Conservation (phyloP, 2,888 invertebrate species). For the Aporophyla nigra region DNA sequence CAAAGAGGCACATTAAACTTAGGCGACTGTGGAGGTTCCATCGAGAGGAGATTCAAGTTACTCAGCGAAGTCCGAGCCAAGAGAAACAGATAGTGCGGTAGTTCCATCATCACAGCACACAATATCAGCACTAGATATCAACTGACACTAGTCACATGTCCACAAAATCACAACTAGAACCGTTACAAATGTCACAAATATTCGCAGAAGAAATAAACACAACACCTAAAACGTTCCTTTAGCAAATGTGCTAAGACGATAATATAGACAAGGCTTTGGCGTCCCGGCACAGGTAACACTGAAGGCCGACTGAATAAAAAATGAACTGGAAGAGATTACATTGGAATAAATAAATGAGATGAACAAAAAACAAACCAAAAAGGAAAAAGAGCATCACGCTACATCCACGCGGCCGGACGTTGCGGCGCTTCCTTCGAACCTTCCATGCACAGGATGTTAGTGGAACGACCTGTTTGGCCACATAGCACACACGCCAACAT, state of each 20-base stretch:
- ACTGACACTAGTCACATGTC: constrained; percentile 68
- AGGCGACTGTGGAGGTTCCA: constrained; percentile 90
- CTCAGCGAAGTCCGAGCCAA: constrained; percentile 85
- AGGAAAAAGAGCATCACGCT: constrained; percentile 89
- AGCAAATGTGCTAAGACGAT: constrained; percentile 74
- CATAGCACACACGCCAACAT: constrained; percentile 61
- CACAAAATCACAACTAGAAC: constrained; percentile 63
- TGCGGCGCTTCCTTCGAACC: constrained; percentile 90
- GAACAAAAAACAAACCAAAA: constrained; percentile 90
- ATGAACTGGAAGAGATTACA: constrained; percentile 91
- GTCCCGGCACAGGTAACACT: constrained; percentile 90
- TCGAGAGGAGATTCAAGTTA: constrained; percentile 80
- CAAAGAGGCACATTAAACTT: constrained; percentile 89
- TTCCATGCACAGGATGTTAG: constrained; percentile 84
- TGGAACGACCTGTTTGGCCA: constrained; percentile 73
- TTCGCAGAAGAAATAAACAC: constrained; percentile 43
- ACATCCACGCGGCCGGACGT: constrained; percentile 91
- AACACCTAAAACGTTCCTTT: constrained; percentile 61
- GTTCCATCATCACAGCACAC: constrained; percentile 88
- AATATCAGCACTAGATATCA: constrained; percentile 62
- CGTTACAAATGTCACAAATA: constrained; percentile 54
- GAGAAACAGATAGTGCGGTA: constrained; percentile 85
- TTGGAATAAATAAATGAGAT: constrained; percentile 92
- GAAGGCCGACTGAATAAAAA: constrained; percentile 91
- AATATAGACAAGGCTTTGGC: constrained; percentile 82